phyloP scores from a whole-genome alignment of 2,888 invertebrate genomes.

The Dermolepida albohirtum region DNA sequence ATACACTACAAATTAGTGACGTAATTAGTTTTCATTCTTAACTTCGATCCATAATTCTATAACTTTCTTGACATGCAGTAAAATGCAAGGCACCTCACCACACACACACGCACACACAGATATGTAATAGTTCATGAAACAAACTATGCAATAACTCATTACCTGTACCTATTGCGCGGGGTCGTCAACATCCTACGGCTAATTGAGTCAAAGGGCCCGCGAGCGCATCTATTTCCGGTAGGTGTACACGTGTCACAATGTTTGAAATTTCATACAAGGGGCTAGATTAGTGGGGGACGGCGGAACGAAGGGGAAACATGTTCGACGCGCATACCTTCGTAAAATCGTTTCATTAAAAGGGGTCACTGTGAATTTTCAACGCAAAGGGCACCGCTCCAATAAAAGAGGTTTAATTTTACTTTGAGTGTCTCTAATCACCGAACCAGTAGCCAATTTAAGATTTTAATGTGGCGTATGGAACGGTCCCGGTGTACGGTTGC shows the following conservation, averaged over 20 bases:
- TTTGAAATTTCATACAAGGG: neutral
- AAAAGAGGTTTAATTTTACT: slow-evolving; percentile 13
- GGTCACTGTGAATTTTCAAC: slow-evolving; percentile 1
- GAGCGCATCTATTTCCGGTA: slow-evolving; percentile 1
- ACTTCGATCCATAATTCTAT: no score
- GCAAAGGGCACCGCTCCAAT: neutral
- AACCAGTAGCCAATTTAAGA: slow-evolving; percentile 13
- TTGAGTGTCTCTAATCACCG: slow-evolving; percentile 13
- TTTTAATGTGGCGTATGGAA: slow-evolving; percentile 1
- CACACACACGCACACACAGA: no score
- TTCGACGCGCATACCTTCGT: no score
- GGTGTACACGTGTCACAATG: slow-evolving; percentile 4
- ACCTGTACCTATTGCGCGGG: neutral
- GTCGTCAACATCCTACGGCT: neutral
- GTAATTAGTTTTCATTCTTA: no score
- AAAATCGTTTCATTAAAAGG: slow-evolving; percentile 12
- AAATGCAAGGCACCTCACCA: no score
- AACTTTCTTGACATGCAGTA: no score
- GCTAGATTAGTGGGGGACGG: neutral
- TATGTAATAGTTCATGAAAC: no score
- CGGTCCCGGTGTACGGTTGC: neutral
- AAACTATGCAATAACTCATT: neutral
- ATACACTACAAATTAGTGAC: no score
- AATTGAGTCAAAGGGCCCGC: slow-evolving; percentile 19
- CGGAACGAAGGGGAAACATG: neutral